Base-by-base conservation (phyloP, 2,113 vertebrate species). In the Oriolus oriolus region DNA sequence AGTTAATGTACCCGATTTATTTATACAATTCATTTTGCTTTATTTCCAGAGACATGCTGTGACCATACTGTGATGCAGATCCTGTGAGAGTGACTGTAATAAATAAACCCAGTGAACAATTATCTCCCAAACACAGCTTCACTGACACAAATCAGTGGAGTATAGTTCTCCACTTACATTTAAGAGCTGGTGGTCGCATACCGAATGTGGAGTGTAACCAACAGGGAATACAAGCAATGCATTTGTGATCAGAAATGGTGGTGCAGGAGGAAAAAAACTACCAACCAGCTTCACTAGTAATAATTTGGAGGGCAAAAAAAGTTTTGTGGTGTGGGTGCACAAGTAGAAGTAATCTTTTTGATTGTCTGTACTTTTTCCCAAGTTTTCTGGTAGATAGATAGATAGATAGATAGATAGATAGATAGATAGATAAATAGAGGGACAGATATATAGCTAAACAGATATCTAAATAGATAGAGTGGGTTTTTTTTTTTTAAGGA, bases 11-110 rank as follows among this genome's bases (percentile, higher is more conserved):
- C 93, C 56, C 23, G 9, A 96, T 95, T 97, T 95, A 96, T 95
- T 96, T 97, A 96, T 96, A 94, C 92, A 88, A 95, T 96, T 93
- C 79, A 95, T 96, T 96, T 95, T 96, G 90, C 79, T 94, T 95
- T 95, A 97, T 96, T 95, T 97, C 93, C 90, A 96, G 90, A 93
- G 90, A 84, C 90, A 93, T 95, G 93, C 95, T 96, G 95, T 95
- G 95, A 95, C 95, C 95, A 95, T 88, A 96, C 93, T 94, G 95
- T 94, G 93, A 93, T 95, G 95, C 87, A 96, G 93, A 93, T 95
- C 87, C 79, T 93, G 71, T 66, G 92, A 96, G 94, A 96, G 92
- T 74, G 90, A 90, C 90, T 93, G 88, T 74, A 96, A 97, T 96
- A 96, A 95, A 97, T 94, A 96, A 96, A 90, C 84, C 44, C 82